Percentiles rank a stretch among this genome's conserved stretches.
These are phyloP conservation scores for Salvelinus sp. DNA, from an alignment of 2,113 vertebrate genomes.

Conservation along the genomic window DNA sequence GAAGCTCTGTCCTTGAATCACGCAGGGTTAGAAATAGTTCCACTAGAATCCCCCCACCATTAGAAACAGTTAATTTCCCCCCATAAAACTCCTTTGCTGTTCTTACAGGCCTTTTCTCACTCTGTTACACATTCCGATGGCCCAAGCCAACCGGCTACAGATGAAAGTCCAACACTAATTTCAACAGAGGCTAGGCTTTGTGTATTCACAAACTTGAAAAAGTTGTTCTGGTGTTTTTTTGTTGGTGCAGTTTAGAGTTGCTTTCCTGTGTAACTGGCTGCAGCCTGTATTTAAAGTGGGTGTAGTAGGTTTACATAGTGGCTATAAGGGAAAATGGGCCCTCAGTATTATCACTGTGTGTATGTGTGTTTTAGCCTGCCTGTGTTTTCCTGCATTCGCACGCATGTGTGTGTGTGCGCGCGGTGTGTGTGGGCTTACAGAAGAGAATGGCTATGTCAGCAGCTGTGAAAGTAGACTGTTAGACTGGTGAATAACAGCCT, in stretches of 20 bases:
- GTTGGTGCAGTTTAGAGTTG: constrained; percentile 37
- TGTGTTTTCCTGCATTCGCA: too few relatives aligned
- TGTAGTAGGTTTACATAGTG: constrained; percentile 65
- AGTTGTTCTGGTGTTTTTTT: constrained; percentile 36
- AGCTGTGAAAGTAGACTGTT: constrained; percentile 52
- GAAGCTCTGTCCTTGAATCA: constrained; percentile 40
- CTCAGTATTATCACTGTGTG: constrained; percentile 57
- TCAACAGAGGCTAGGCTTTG: constrained; percentile 41
- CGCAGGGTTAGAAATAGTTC: too few relatives aligned
- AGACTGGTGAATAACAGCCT: constrained; percentile 55
- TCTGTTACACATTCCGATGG: constrained; percentile 39
- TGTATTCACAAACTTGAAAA: constrained; percentile 27
- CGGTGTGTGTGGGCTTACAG: constrained; percentile 45
- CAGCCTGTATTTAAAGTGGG: constrained; percentile 70
- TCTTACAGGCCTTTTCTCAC: constrained; percentile 63
- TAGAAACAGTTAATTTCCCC: constrained; percentile 67
- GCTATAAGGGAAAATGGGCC: constrained; percentile 66
- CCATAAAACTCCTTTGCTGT: constrained; percentile 57
- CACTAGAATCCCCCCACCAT: constrained; percentile 42
- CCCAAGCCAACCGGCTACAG: constrained; percentile 15
- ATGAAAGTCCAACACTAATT: constrained; percentile 52
- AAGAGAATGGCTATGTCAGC: constrained; percentile 66
- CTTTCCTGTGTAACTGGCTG: constrained; percentile 52
- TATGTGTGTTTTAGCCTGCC: neutral
- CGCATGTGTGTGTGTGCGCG: too few relatives aligned